These are phyloP conservation scores for Microcaecilia unicolor DNA, from an alignment of 2,797 vertebrate genomes.

Conservation along the genomic window DNA sequence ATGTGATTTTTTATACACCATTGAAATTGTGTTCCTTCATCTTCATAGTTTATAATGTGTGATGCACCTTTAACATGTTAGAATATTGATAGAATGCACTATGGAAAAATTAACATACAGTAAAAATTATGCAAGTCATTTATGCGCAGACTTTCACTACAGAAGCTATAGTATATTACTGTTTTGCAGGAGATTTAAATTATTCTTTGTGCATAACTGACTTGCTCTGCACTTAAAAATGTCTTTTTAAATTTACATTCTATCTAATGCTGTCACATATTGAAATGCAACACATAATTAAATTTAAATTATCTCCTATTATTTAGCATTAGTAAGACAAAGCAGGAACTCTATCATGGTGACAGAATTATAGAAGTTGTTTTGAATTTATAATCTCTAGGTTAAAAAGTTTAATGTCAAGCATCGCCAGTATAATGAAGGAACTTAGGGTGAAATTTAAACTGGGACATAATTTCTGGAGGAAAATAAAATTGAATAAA, in stretches of 20 bases:
- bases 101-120: too few relatives aligned
- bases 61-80: too few relatives aligned
- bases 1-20: too few relatives aligned
- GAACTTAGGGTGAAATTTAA: conserved; percentile 27
- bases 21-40: too few relatives aligned
- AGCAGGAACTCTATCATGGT: conserved; percentile 27
- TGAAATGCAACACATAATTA: conserved; percentile 44
- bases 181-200: conserved; percentile 25
- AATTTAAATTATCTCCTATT: conserved; percentile 51
- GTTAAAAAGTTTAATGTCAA: conserved; percentile 35
- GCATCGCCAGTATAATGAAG: conserved; percentile 27
- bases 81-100: too few relatives aligned
- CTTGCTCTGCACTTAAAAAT: conserved; percentile 39
- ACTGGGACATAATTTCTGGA: too few relatives aligned
- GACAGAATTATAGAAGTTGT: conserved; percentile 29
- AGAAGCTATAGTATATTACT: too few relatives aligned
- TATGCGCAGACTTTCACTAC: too few relatives aligned
- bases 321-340: conserved; percentile 39
- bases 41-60: too few relatives aligned
- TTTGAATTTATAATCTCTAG: conserved; percentile 32
- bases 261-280: conserved; percentile 36
- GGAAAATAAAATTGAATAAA: too few relatives aligned
- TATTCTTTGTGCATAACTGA: conserved; percentile 43
- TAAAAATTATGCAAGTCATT: too few relatives aligned
- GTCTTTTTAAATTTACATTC: conserved; percentile 43